Evolutionary conservation across 2,113 vertebrate species (phyloP).

Genomic region (Chlamydotis undulata): DNA sequence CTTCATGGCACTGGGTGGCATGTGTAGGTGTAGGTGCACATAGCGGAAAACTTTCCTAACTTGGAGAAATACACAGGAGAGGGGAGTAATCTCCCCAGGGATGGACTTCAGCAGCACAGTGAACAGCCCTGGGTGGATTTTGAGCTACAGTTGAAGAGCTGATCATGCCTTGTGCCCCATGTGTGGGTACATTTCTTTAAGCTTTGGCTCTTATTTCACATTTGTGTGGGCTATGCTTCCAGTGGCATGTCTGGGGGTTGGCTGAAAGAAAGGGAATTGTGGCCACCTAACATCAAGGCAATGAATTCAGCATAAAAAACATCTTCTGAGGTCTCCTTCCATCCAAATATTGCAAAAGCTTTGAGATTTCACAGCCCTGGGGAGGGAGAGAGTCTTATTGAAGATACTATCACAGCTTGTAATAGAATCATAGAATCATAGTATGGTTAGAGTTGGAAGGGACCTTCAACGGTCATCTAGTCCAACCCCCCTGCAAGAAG

Average conservation of each 20-base stretch:
- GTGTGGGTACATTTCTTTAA: background rate
- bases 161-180: too few species aligned
- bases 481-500: too few species aligned
- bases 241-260: rapidly evolving
- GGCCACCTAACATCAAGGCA: background rate
- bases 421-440: too few species aligned
- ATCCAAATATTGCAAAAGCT: background rate
- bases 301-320: background rate
- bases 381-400: background rate
- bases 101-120: background rate
- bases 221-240: background rate
- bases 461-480: too few species aligned
- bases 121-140: background rate
- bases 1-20: background rate
- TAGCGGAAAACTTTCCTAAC: background rate
- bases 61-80: background rate
- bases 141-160: background rate
- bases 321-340: background rate
- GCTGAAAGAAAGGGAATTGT: background rate
- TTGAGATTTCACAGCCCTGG: background rate
- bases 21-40: background rate
- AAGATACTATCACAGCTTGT: rapidly evolving
- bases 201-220: background rate
- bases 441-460: too few species aligned
- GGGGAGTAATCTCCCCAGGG: background rate